Conservation (phyloP, 2,113 vertebrate species). For the Accipiter cooperii region DNA sequence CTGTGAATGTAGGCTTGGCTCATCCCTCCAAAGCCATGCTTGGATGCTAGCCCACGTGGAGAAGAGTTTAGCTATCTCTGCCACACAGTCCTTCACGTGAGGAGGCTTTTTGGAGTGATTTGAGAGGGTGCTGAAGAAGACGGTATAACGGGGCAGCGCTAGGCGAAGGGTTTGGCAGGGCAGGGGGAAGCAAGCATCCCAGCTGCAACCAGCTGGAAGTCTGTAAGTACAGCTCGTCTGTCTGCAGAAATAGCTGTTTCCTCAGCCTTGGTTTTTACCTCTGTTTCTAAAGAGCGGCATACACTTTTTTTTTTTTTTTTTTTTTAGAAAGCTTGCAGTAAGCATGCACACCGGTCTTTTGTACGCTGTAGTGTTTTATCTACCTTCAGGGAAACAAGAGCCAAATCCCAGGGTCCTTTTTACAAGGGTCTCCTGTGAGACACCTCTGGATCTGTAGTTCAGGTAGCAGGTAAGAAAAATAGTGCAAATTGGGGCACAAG, state of each 20-base stretch:
- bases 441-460: background rate
- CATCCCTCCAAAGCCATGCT: background rate
- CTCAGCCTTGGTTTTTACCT: background rate
- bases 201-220: background rate
- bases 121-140: background rate
- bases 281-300: background rate
- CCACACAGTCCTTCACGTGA: background rate
- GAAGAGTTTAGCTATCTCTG: background rate
- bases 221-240: background rate
- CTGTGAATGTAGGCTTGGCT: background rate
- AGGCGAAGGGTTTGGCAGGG: background rate
- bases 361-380: background rate
- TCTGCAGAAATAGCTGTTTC: background rate
- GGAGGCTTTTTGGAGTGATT: background rate
- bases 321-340: background rate
- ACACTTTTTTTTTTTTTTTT: accelerated
- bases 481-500: background rate
- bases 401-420: background rate
- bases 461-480: background rate
- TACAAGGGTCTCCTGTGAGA: background rate
- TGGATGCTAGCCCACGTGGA: background rate
- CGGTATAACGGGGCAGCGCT: background rate
- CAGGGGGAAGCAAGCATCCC: background rate
- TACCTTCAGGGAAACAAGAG: background rate
- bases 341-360: background rate